Evolutionary conservation across 2,113 vertebrate species (phyloP).

Genomic region (Cheirogaleus medius): DNA sequence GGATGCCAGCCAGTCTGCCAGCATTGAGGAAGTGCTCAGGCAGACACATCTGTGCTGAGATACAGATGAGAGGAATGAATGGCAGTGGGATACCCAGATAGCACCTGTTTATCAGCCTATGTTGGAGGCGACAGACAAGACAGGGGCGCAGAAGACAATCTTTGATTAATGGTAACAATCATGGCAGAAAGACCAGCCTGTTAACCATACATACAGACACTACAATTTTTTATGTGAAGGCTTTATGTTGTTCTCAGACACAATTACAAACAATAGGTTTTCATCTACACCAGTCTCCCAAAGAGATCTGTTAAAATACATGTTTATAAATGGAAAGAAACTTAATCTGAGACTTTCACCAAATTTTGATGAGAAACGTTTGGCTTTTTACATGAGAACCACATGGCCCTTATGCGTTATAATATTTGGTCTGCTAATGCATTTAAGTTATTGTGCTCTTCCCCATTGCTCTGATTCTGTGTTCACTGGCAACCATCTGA

Average conservation of each 20-base stretch:
- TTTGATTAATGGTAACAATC: not conserved
- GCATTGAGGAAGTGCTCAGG: not conserved
- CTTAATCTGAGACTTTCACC: not conserved
- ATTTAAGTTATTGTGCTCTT: not conserved
- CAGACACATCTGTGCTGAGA: constrained; percentile 11
- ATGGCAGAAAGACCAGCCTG: not conserved
- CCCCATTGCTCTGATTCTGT: not conserved
- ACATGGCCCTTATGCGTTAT: not conserved
- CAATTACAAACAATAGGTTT: not conserved
- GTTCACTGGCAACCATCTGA: not conserved
- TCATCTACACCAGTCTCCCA: not conserved
- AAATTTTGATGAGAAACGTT: not conserved
- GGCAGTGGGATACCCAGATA: not conserved
- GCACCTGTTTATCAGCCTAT: constrained; percentile 28
- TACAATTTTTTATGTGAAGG: not conserved
- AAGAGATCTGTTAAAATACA: not conserved
- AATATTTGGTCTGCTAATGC: not conserved
- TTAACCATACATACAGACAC: not conserved
- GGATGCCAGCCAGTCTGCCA: constrained; percentile 33
- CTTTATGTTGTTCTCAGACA: not conserved
- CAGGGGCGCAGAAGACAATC: not conserved
- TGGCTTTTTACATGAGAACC: not conserved
- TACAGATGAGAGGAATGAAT: constrained; percentile 35
- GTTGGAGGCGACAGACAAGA: not conserved
- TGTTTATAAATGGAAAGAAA: constrained; percentile 35